Evolutionary conservation across 2,113 vertebrate genomes (phyloP).

Genomic region (Calyptommatus sinebrachiatus): DNA sequence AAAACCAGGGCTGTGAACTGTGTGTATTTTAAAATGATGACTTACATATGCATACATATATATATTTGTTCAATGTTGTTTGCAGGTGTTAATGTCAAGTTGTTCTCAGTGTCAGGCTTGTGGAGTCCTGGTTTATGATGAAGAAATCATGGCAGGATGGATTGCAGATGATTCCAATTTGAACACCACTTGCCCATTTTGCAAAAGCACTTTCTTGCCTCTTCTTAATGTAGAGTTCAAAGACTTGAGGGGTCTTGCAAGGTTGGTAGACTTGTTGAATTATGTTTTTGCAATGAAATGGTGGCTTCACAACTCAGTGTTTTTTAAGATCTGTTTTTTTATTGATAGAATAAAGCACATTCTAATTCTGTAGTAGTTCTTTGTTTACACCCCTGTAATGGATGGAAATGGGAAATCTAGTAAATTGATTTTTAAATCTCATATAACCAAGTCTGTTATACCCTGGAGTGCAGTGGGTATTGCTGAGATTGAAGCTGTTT

Average conservation of each 20-base stretch:
- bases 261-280: constrained; percentile 69
- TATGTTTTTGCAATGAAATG: background rate
- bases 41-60: background rate
- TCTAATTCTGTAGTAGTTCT: background rate
- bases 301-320: background rate
- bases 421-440: background rate
- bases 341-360: background rate
- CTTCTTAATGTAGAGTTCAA: constrained; percentile 94
- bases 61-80: background rate
- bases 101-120: constrained; percentile 92
- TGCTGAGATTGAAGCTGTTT: background rate
- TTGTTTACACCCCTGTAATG: background rate
- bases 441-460: background rate
- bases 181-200: constrained; percentile 95
- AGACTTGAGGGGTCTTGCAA: constrained; percentile 84
- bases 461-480: background rate
- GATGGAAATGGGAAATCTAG: background rate
- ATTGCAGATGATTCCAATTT: constrained; percentile 95
- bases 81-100: constrained; percentile 95
- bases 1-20: background rate
- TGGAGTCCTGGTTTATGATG: constrained; percentile 91
- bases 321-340: background rate
- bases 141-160: constrained; percentile 99
- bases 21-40: background rate
- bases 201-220: constrained; percentile 88